Evolutionary conservation across 2,797 vertebrate genomes (phyloP).

Genomic region (Chaetodon trifasciatus): DNA sequence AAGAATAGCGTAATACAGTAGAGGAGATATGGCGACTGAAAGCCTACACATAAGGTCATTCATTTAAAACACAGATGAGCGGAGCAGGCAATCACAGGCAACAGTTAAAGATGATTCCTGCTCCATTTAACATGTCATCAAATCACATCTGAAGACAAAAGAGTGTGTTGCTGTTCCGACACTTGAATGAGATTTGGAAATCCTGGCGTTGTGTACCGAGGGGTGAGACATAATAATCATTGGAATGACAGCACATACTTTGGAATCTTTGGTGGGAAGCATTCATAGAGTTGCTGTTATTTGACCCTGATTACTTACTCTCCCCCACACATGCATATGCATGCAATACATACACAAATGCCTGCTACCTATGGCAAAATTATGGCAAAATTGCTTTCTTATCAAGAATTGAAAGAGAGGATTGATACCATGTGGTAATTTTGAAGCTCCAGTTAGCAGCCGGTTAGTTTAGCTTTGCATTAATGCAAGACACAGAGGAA

Average conservation of each 20-base stretch:
- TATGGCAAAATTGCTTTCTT: too few species aligned
- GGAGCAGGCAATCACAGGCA: not conserved
- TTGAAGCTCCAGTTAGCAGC: too few species aligned
- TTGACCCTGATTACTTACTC: not conserved
- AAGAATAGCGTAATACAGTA: constrained; percentile 12
- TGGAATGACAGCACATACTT: not conserved
- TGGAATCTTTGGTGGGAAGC: not conserved
- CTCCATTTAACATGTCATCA: not conserved
- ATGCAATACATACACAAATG: too few species aligned
- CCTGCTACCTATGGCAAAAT: too few species aligned
- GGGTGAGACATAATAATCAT: not conserved
- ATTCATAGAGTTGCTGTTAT: not conserved
- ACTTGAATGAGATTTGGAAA: not conserved
- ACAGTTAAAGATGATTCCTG: constrained; percentile 14
- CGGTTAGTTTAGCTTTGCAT: too few species aligned
- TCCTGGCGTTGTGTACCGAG: not conserved
- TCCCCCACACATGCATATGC: too few species aligned
- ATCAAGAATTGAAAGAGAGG: too few species aligned
- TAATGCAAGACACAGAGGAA: too few species aligned
- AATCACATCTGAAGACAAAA: not conserved
- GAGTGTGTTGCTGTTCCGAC: not conserved
- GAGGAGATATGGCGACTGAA: not conserved
- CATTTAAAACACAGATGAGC: not conserved
- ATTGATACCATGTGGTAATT: too few species aligned
- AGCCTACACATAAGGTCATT: not conserved